Percentiles rank a stretch among this genome's conserved stretches.
These are phyloP conservation scores for Elysia crispata DNA, from an alignment of 2,888 invertebrate species.

Conservation along the genomic window DNA sequence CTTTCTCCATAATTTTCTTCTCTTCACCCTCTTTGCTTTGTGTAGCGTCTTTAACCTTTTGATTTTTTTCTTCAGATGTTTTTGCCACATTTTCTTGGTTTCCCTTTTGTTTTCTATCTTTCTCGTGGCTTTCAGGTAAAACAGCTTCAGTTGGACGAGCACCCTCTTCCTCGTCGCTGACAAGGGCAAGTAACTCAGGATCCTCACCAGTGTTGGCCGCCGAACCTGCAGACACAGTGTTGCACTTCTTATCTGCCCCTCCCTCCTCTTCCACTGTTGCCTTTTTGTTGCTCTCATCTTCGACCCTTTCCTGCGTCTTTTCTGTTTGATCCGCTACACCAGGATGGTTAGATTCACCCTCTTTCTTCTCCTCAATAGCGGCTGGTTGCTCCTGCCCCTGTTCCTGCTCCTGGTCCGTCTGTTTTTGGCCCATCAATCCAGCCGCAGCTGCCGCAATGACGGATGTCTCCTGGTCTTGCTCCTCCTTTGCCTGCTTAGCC, in stretches of 20 bases:
- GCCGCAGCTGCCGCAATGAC: no score
- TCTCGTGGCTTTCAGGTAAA: not conserved
- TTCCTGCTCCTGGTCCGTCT: not conserved
- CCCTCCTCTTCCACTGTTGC: constrained; percentile 9
- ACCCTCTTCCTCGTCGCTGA: not conserved
- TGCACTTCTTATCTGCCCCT: not conserved
- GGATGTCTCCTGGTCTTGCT: no score
- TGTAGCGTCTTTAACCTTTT: not conserved
- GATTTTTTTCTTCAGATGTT: not conserved
- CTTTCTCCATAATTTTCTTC: not conserved
- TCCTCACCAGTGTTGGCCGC: constrained; percentile 20
- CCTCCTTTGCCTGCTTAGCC: constrained; percentile 27
- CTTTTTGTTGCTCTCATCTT: not conserved
- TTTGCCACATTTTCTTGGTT: not conserved
- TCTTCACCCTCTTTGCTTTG: not conserved
- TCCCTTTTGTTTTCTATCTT: not conserved
- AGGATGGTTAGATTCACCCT: no score
- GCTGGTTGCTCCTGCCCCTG: not conserved
- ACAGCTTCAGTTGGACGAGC: not conserved
- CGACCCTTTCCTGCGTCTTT: no score
- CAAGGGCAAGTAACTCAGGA: constrained; percentile 13
- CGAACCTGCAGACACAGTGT: not conserved
- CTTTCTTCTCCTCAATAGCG: no score
- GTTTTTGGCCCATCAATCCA: not conserved
- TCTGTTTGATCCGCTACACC: no score